phyloP scores from a whole-genome alignment of 2,888 invertebrate genomes.

The Acleris emargana region DNA sequence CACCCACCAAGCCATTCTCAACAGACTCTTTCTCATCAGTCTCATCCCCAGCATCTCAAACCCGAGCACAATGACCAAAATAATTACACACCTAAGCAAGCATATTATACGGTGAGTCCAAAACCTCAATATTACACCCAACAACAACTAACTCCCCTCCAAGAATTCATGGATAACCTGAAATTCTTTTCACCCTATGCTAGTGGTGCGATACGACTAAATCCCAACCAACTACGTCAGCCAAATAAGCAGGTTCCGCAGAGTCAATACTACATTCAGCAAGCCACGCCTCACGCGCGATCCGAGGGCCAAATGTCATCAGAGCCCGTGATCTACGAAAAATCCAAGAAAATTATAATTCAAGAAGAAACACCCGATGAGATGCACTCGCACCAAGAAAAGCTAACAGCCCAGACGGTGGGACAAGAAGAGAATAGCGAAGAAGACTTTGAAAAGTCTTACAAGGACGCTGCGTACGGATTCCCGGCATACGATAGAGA shows the following conservation, averaged over 20 bases:
- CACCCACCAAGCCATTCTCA: not conserved
- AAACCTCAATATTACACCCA: slow-evolving; percentile 42
- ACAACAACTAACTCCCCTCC: slow-evolving; percentile 52
- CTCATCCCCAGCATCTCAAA: slow-evolving; percentile 38
- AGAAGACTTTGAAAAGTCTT: slow-evolving; percentile 75
- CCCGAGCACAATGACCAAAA: slow-evolving; percentile 46
- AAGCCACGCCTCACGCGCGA: slow-evolving; percentile 40
- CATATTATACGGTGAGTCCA: slow-evolving; percentile 24
- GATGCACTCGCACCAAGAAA: slow-evolving; percentile 58
- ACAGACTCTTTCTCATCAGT: slow-evolving; percentile 9
- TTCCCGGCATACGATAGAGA: slow-evolving; percentile 67
- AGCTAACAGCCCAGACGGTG: slow-evolving; percentile 59
- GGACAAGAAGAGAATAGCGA: slow-evolving; percentile 71
- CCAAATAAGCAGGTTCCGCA: slow-evolving; percentile 40
- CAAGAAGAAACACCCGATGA: slow-evolving; percentile 66
- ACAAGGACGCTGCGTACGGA: slow-evolving; percentile 72
- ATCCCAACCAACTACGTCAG: slow-evolving; percentile 59
- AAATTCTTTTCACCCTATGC: slow-evolving; percentile 52
- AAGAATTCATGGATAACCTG: slow-evolving; percentile 66
- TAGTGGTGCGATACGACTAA: slow-evolving; percentile 58
- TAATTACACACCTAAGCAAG: slow-evolving; percentile 23
- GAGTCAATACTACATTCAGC: slow-evolving; percentile 39
- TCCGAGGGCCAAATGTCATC: slow-evolving; percentile 42
- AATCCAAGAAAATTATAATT: slow-evolving; percentile 65
- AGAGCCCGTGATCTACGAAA: slow-evolving; percentile 59